These are phyloP conservation scores for Chalcis sispes DNA, from an alignment of 2,888 invertebrate species.

Conservation along the genomic window DNA sequence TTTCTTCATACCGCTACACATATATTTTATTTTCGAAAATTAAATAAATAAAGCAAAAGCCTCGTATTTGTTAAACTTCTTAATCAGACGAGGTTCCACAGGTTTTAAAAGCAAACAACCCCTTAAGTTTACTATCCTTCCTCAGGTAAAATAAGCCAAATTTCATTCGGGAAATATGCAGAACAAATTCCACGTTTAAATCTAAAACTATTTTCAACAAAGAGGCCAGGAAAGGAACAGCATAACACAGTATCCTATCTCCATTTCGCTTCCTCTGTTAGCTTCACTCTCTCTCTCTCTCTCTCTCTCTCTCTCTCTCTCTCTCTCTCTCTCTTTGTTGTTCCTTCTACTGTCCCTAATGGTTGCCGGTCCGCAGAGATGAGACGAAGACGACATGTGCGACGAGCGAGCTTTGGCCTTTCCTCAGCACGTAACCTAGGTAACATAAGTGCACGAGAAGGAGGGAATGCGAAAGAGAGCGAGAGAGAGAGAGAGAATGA, in stretches of 20 bases:
- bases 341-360: constrained; percentile 17
- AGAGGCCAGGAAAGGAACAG: constrained; percentile 14
- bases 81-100: constrained; percentile 4
- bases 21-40: too few relatives aligned
- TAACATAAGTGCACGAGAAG: neutral
- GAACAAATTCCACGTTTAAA: constrained; percentile 37
- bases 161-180: constrained; percentile 28
- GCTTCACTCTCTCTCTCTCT: too few relatives aligned
- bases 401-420: neutral
- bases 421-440: neutral
- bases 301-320: too few relatives aligned
- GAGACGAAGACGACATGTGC: constrained; percentile 3
- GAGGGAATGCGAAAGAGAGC: constrained; percentile 20
- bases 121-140: constrained; percentile 4
- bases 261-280: too few relatives aligned
- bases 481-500: constrained; percentile 56
- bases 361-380: neutral
- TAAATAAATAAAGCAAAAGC: neutral
- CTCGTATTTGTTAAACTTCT: neutral
- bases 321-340: too few relatives aligned
- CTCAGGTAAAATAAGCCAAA: constrained; percentile 28
- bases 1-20: too few relatives aligned
- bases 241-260: constrained; percentile 5
- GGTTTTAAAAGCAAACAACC: constrained; percentile 26
- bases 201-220: constrained; percentile 33